A percentile compares a stretch with the other conserved stretches of the same genome.
Conservation (phyloP, 2,113 vertebrate species). For the Coryphaenoides rupestris region DNA sequence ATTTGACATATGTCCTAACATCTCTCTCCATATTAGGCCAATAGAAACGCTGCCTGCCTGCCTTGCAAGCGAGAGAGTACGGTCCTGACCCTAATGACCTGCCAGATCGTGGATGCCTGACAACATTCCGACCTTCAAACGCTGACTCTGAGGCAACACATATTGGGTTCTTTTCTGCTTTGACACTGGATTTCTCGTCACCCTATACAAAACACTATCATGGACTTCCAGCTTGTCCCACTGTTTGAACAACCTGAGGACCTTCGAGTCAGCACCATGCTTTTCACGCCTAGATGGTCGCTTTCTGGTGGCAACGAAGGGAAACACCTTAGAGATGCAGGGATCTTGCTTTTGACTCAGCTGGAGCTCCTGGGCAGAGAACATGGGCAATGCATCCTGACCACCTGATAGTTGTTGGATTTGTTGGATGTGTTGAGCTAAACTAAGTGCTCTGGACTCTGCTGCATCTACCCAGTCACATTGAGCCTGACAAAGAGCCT, state of each 20-base stretch:
- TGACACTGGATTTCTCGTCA: constrained; percentile 8
- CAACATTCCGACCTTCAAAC: background rate
- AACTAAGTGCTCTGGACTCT: constrained; percentile 7
- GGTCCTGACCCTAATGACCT: background rate
- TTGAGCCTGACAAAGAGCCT: constrained; percentile 23
- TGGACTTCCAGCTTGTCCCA: constrained; percentile 13
- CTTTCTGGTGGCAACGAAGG: background rate
- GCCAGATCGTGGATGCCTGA: background rate
- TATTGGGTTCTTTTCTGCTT: background rate
- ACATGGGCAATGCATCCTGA: constrained; percentile 8
- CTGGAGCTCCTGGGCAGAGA: constrained; percentile 16
- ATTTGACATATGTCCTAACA: background rate
- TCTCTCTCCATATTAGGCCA: background rate
- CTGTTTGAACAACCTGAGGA: constrained; percentile 18
- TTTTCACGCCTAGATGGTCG: constrained; percentile 15
- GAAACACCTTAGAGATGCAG: constrained; percentile 4
- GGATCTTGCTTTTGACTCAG: constrained; percentile 6
- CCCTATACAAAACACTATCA: constrained; percentile 13
- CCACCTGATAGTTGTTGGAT: constrained; percentile 17
- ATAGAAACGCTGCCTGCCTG: background rate
- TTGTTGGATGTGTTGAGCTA: constrained; percentile 13
- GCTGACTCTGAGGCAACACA: background rate
- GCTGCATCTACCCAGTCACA: constrained; percentile 9
- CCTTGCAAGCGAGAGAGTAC: background rate
- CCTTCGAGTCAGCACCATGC: background rate